Evolutionary conservation across 2,797 vertebrate genomes (phyloP).

Genomic region (Myotis daubentonii): DNA sequence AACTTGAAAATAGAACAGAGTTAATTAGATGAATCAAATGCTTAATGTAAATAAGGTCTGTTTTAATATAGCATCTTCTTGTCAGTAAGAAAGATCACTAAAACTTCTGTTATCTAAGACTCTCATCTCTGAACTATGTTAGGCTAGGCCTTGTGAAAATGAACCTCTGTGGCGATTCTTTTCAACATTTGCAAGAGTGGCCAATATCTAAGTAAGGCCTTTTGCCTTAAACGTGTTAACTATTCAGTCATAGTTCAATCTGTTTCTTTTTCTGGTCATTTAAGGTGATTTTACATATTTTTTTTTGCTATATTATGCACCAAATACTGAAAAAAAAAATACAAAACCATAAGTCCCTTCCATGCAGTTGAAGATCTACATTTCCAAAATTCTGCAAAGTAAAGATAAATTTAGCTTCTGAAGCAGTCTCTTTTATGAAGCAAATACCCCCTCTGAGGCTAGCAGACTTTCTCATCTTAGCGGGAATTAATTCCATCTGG

Average conservation of each 20-base stretch:
- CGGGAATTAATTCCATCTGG: constrained; percentile 59
- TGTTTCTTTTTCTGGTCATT: background rate
- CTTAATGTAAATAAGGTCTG: constrained; percentile 28
- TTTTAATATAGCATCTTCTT: background rate
- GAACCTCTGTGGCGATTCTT: background rate
- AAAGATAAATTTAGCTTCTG: constrained; percentile 57
- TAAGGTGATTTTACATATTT: background rate
- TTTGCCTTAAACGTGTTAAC: background rate
- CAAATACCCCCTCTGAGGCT: constrained; percentile 39
- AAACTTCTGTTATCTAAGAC: background rate
- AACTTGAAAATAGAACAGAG: background rate
- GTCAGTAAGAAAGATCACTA: background rate
- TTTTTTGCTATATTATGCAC: constrained; percentile 4
- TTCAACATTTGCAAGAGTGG: background rate
- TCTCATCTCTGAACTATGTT: background rate
- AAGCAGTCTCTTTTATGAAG: constrained; percentile 48
- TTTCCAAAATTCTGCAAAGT: constrained; percentile 32
- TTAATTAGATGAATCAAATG: constrained; percentile 13
- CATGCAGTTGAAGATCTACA: background rate
- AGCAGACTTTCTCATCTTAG: constrained; percentile 62
- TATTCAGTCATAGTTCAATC: background rate
- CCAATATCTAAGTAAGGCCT: background rate
- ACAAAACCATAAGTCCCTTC: background rate
- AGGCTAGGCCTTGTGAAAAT: background rate
- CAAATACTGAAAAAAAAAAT: background rate